A percentile compares a stretch with the other conserved stretches of the same genome.
phyloP scores from a whole-genome alignment of 2,797 vertebrate species.

The Sternarchorhynchus goeldii region DNA sequence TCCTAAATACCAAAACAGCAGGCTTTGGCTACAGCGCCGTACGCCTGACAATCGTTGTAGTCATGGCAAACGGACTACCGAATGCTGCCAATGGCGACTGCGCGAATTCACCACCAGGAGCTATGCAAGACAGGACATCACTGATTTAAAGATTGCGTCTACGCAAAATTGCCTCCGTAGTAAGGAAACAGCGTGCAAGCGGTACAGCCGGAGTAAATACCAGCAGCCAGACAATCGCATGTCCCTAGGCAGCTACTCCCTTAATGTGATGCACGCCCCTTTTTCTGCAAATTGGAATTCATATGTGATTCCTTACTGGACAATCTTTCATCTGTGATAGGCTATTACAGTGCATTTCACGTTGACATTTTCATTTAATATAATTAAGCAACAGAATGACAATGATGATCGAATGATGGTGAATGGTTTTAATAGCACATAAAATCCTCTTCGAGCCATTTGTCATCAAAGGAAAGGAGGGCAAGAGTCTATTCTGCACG shows the following conservation, averaged over 20 bases:
- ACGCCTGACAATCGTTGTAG: neutral
- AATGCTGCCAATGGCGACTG: neutral
- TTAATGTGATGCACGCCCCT: conserved; percentile 40
- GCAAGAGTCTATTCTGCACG: conserved; percentile 34
- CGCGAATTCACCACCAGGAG: neutral
- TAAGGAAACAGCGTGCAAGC: neutral
- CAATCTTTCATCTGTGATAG: conserved; percentile 11
- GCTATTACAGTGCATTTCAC: neutral
- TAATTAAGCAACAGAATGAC: neutral
- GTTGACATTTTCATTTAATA: neutral
- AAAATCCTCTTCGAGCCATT: conserved; percentile 17
- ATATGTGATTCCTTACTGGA: neutral
- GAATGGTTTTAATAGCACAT: neutral
- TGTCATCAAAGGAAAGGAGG: conserved; percentile 33
- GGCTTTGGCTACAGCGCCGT: too few relatives aligned
- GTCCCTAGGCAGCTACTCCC: conserved; percentile 34
- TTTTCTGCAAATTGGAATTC: conserved; percentile 36
- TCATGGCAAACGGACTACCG: neutral
- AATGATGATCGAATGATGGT: neutral
- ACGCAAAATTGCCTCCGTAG: neutral
- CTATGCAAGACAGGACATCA: neutral
- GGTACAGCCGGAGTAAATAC: neutral
- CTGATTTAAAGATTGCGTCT: neutral
- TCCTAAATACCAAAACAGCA: neutral
- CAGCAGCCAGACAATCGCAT: conserved; percentile 39